Evolutionary conservation across 2,113 vertebrate species (phyloP).

Genomic region (Todiramphus chloris): DNA sequence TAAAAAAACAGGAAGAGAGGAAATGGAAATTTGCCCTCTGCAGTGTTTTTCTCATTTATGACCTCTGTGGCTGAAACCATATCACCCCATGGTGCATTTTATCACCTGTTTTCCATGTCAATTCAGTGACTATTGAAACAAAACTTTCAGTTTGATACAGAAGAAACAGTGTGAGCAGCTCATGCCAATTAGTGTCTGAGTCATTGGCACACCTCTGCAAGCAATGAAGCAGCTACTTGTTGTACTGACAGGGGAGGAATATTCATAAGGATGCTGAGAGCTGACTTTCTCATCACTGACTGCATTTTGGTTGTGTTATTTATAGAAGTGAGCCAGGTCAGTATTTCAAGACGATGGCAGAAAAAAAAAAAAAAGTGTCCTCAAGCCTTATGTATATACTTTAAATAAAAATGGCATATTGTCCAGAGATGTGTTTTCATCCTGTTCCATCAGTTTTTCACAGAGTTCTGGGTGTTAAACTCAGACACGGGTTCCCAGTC

Average conservation of each 20-base stretch:
- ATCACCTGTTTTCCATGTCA: slow-evolving; percentile 10
- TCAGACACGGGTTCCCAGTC: neutral
- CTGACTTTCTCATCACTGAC: neutral
- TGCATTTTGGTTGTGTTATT: neutral
- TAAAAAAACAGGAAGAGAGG: slow-evolving; percentile 46
- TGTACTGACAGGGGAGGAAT: neutral
- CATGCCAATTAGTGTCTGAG: neutral
- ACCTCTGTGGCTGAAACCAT: neutral
- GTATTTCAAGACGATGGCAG: neutral
- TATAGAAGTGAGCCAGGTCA: neutral
- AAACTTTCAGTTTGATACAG: neutral
- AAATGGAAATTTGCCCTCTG: slow-evolving; percentile 48
- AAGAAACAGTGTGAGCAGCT: slow-evolving; percentile 1
- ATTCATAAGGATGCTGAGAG: neutral
- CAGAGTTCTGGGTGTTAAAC: neutral
- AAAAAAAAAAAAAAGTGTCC: neutral
- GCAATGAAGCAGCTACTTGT: neutral
- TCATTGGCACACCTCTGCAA: neutral
- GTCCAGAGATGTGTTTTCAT: neutral
- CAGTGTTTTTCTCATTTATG: slow-evolving; percentile 46
- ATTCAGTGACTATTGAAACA: slow-evolving; percentile 10
- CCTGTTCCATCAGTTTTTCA: neutral
- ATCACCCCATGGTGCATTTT: slow-evolving; percentile 11
- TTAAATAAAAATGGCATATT: neutral
- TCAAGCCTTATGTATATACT: neutral